Evolutionary conservation across 2,113 vertebrate genomes (phyloP).

Genomic region (Triplophysa rosa): DNA sequence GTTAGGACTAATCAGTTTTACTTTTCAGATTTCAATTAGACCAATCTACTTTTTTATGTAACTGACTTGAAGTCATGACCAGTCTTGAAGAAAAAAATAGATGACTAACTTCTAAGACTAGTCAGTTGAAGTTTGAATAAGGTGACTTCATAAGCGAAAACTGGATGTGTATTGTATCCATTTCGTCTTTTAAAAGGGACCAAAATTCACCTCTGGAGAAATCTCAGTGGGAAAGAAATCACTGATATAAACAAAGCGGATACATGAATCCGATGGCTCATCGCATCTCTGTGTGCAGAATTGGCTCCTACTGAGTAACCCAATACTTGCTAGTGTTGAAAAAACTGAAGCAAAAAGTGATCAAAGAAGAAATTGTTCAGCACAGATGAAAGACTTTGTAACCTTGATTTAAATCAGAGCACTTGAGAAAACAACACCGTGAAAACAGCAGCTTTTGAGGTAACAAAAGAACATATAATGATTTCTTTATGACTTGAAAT

Average conservation of each 20-base stretch:
- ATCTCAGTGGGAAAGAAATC: neutral
- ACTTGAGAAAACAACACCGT: neutral
- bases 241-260: neutral
- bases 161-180: too few relatives aligned
- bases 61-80: too few relatives aligned
- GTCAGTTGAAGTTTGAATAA: too few relatives aligned
- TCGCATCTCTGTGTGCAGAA: neutral
- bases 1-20: too few relatives aligned
- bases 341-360: neutral
- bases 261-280: neutral
- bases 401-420: neutral
- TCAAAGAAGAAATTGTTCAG: neutral
- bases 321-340: neutral
- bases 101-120: too few relatives aligned
- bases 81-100: too few relatives aligned
- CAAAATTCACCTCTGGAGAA: neutral
- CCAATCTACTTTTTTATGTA: too few relatives aligned
- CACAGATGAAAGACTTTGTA: neutral
- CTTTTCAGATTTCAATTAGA: too few relatives aligned
- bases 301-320: neutral
- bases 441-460: neutral
- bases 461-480: too few relatives aligned
- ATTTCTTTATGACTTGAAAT: too few relatives aligned
- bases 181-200: neutral
- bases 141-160: too few relatives aligned